Conservation (phyloP, 2,113 vertebrate genomes). For the Pseudopipra pipra region DNA sequence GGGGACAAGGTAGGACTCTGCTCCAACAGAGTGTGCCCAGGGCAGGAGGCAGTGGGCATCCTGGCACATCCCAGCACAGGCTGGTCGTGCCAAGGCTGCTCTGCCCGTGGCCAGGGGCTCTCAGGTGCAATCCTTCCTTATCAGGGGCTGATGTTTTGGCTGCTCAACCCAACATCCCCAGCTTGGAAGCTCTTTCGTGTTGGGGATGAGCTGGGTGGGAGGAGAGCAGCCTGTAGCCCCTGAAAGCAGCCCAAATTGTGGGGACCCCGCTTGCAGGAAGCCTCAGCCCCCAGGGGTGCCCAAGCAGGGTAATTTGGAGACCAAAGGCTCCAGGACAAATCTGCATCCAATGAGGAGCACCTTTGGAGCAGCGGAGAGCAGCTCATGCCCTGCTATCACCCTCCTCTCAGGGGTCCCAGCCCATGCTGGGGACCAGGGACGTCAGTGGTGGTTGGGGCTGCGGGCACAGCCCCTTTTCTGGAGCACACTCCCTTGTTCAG, state of each 20-base stretch:
- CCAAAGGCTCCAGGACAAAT: neutral
- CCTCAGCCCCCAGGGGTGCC: neutral
- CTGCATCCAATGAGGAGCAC: neutral
- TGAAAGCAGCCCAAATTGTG: neutral
- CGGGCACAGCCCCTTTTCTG: neutral
- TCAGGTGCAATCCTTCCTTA: neutral
- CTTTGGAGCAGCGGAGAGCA: neutral
- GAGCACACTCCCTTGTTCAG: slow-evolving; percentile 70
- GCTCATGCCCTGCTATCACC: neutral
- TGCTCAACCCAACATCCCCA: neutral
- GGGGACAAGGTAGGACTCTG: slow-evolving; percentile 71
- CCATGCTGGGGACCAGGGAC: neutral
- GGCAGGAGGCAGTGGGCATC: neutral
- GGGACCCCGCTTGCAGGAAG: neutral
- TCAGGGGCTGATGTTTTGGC: neutral
- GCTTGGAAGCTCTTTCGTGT: neutral
- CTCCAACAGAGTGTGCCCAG: slow-evolving; percentile 79
- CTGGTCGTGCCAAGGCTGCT: neutral
- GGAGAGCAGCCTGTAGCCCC: neutral
- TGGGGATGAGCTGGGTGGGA: neutral
- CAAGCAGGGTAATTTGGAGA: neutral
- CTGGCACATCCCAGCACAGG: rapidly evolving
- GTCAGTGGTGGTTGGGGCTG: neutral
- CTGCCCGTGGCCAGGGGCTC: neutral
- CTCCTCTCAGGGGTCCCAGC: neutral